Evolutionary conservation across 2,888 invertebrate genomes (phyloP).

Genomic region (Metalampra italica): DNA sequence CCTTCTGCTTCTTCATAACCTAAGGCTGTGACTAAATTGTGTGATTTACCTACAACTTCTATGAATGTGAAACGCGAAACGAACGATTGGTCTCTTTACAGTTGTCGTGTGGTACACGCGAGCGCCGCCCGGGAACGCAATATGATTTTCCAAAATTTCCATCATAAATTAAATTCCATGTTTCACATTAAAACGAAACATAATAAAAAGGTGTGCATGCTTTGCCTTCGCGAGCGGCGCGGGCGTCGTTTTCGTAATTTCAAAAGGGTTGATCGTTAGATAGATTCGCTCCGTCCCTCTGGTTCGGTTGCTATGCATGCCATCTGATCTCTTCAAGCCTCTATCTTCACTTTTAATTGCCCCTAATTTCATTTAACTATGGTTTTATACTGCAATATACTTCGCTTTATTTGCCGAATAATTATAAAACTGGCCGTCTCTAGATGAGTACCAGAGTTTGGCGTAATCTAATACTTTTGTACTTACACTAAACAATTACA

Average conservation of each 20-base stretch:
- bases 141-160: neutral
- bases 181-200: too few species aligned
- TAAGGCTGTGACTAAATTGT: too few species aligned
- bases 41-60: neutral
- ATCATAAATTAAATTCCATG: too few species aligned
- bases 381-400: too few species aligned
- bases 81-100: neutral
- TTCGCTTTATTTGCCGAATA: too few species aligned
- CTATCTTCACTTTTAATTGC: conserved; percentile 6
- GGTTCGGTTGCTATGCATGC: conserved; percentile 68
- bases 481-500: too few species aligned
- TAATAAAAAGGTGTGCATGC: conserved; percentile 6
- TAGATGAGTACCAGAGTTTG: too few species aligned
- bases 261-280: conserved; percentile 78
- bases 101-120: conserved; percentile 2
- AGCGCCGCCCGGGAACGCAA: conserved; percentile 16
- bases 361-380: too few species aligned
- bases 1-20: too few species aligned
- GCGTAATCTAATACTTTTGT: too few species aligned
- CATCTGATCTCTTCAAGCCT: conserved; percentile 19
- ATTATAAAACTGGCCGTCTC: too few species aligned
- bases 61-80: neutral
- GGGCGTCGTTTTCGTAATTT: conserved; percentile 56
- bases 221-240: conserved; percentile 44
- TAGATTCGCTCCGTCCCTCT: conserved; percentile 47